phyloP scores from a whole-genome alignment of 2,888 invertebrate species.

The Apantesis nais region DNA sequence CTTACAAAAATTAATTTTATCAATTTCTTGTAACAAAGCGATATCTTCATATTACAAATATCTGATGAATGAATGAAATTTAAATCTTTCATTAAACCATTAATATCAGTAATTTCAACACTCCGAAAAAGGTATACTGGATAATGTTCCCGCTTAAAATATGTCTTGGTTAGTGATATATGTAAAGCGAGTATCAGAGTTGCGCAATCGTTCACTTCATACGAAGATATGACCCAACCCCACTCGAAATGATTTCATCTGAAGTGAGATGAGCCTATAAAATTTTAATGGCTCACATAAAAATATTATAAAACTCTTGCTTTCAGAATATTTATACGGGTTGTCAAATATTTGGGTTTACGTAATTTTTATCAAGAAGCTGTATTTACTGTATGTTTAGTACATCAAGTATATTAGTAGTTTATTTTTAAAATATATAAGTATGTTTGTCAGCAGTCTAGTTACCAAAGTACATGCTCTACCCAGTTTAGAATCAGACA shows the following conservation, averaged over 20 bases:
- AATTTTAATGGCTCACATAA: constrained; percentile 43
- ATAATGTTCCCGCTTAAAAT: not conserved
- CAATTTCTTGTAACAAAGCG: not conserved
- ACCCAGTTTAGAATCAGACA: no score
- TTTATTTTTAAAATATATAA: no score
- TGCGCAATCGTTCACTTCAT: constrained; percentile 30
- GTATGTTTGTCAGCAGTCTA: no score
- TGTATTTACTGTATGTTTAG: not conserved
- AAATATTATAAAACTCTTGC: constrained; percentile 39
- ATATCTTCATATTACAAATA: not conserved
- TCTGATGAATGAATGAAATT: not conserved
- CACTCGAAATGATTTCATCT: constrained; percentile 44
- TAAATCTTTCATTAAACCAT: not conserved
- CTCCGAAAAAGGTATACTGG: not conserved
- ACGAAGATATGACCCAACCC: constrained; percentile 27
- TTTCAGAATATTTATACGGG: constrained; percentile 34
- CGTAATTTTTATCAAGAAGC: constrained; percentile 22
- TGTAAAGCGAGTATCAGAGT: constrained; percentile 14
- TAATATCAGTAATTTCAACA: not conserved
- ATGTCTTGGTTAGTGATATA: constrained; percentile 2
- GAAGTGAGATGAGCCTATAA: constrained; percentile 36
- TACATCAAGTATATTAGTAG: not conserved
- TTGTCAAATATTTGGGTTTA: constrained; percentile 23
- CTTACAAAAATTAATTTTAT: not conserved
- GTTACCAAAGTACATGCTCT: no score